Conservation (phyloP, 2,888 invertebrate genomes). For the Hirtodrosophila cameraria region DNA sequence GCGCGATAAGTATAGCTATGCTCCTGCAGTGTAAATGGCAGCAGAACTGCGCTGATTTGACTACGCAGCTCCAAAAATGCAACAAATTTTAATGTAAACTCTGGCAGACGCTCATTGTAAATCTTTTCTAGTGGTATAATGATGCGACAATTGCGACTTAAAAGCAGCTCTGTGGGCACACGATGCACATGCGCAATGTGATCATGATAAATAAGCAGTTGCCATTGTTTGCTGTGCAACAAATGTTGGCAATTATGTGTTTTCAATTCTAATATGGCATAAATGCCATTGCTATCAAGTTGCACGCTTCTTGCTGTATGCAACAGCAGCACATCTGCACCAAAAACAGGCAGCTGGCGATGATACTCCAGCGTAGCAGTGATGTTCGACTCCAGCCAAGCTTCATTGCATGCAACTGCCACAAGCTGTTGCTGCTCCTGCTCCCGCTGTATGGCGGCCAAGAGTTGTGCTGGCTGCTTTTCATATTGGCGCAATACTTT, state of each 20-base stretch:
- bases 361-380: slow-evolving; percentile 60
- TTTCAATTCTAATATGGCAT: slow-evolving; percentile 63
- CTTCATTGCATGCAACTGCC: slow-evolving; percentile 61
- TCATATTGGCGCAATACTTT: slow-evolving; percentile 57
- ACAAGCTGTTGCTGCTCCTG: slow-evolving; percentile 78
- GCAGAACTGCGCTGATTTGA: slow-evolving; percentile 47
- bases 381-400: slow-evolving; percentile 33
- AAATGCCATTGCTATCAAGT: slow-evolving; percentile 45
- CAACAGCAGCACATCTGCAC: slow-evolving; percentile 40
- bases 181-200: slow-evolving; percentile 45
- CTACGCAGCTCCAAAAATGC: slow-evolving; percentile 49
- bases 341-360: slow-evolving; percentile 55
- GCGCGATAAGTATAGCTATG: slow-evolving; percentile 30
- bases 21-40: slow-evolving; percentile 40
- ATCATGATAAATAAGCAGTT: slow-evolving; percentile 59
- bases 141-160: slow-evolving; percentile 57
- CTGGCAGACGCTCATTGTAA: slow-evolving; percentile 50
- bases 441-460: slow-evolving; percentile 69
- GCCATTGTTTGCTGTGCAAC: slow-evolving; percentile 66
- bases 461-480: slow-evolving; percentile 56
- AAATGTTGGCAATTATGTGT: slow-evolving; percentile 54
- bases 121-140: slow-evolving; percentile 55
- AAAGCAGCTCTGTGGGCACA: slow-evolving; percentile 66
- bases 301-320: slow-evolving; percentile 26
- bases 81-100: slow-evolving; percentile 59